A percentile compares a stretch with the other conserved stretches of the same genome.
Conservation (phyloP, 2,888 invertebrate species). For the Philereme transversata region DNA sequence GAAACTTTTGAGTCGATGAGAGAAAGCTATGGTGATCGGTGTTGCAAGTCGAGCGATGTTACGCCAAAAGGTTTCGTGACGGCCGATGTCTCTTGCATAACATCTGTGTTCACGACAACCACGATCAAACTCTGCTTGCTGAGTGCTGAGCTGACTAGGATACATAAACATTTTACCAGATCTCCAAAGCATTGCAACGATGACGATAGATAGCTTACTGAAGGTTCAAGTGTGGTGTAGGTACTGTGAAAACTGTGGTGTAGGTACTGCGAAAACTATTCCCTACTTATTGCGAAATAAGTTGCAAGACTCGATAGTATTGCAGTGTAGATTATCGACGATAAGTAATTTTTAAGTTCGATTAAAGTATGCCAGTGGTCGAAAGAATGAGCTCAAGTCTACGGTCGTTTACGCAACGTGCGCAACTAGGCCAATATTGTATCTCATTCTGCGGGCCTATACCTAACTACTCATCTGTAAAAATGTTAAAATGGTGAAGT, state of each 20-base stretch:
- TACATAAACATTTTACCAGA: conserved; percentile 21
- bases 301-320: conserved; percentile 9
- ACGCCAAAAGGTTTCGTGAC: conserved; percentile 75
- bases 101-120: conserved; percentile 54
- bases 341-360: conserved; percentile 10
- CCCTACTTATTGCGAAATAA: conserved; percentile 10
- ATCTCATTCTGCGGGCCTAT: conserved; percentile 52
- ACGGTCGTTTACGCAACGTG: conserved; percentile 76
- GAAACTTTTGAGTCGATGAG: conserved; percentile 56
- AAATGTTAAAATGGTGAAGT: conserved; percentile 14
- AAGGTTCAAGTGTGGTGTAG: conserved; percentile 1
- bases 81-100: conserved; percentile 69
- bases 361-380: conserved; percentile 57
- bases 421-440: conserved; percentile 73
- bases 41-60: conserved; percentile 59
- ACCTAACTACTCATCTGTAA: conserved; percentile 31
- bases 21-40: conserved; percentile 75
- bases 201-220: conserved; percentile 6
- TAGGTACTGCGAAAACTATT: not conserved
- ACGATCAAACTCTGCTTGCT: conserved; percentile 44
- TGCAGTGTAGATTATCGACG: conserved; percentile 13
- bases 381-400: conserved; percentile 76
- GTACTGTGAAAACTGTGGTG: not conserved
- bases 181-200: conserved; percentile 5
- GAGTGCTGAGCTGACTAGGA: conserved; percentile 21